phyloP scores from a whole-genome alignment of 2,113 vertebrate species.

The Paraplagusia blochii region DNA sequence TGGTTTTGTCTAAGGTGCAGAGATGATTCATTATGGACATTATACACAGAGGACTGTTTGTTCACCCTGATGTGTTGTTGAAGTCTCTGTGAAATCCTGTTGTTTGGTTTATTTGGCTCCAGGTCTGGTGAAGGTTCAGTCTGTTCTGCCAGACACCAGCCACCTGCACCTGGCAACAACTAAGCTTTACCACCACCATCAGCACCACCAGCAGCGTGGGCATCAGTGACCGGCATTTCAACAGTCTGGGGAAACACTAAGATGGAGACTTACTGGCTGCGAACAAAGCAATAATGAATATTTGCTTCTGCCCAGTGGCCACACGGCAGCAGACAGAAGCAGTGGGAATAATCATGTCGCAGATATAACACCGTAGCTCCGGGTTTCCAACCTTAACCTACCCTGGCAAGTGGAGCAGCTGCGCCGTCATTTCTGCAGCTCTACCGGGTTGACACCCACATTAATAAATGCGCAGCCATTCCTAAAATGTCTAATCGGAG shows the following conservation, averaged over 20 bases:
- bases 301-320: conserved; percentile 1
- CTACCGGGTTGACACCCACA: conserved; percentile 36
- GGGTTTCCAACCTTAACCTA: background rate
- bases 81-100: background rate
- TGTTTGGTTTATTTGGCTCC: background rate
- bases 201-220: conserved; percentile 1
- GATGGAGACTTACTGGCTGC: conserved; percentile 24
- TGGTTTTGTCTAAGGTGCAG: too few species aligned
- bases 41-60: background rate
- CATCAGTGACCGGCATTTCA: conserved; percentile 17
- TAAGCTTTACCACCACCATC: conserved; percentile 1
- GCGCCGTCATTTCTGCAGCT: conserved; percentile 44
- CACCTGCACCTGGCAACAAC: conserved; percentile 3
- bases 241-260: background rate
- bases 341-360: background rate
- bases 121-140: conserved; percentile 13
- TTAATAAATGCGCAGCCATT: conserved; percentile 62
- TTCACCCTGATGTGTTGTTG: background rate
- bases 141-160: conserved; percentile 11
- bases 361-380: background rate
- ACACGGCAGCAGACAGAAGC: background rate
- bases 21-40: too few species aligned
- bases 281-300: conserved; percentile 17
- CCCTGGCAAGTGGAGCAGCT: conserved; percentile 30
- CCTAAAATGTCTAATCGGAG: conserved; percentile 48